Conservation (phyloP, 2,888 invertebrate genomes). For the Torymus tubicola region DNA sequence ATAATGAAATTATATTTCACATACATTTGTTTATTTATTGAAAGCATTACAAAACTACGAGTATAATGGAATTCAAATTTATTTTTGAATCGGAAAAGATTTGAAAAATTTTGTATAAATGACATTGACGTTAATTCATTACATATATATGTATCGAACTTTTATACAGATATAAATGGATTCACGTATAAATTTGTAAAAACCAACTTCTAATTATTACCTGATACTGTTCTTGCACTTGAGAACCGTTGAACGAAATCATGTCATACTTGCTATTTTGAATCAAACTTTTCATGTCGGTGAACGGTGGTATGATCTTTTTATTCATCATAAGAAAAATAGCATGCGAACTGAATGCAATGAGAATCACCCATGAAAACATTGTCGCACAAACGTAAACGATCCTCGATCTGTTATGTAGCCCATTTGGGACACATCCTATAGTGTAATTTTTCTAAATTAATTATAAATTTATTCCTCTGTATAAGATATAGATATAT, state of each 20-base stretch:
- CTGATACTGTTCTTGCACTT: slow-evolving; percentile 42
- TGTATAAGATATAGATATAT: background rate
- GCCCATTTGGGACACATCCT: slow-evolving; percentile 46
- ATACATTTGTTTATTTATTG: too few relatives aligned
- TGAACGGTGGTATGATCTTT: slow-evolving; percentile 52
- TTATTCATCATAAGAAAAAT: slow-evolving; percentile 57
- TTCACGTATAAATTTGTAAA: too few relatives aligned
- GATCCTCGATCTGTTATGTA: slow-evolving; percentile 47
- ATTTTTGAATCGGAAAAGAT: too few relatives aligned
- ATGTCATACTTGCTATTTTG: slow-evolving; percentile 52
- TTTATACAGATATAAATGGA: too few relatives aligned
- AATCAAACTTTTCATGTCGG: slow-evolving; percentile 48
- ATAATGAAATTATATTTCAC: too few relatives aligned
- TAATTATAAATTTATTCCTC: background rate
- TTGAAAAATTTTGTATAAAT: too few relatives aligned
- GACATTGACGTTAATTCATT: too few relatives aligned
- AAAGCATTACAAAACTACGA: too few relatives aligned
- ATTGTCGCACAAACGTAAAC: slow-evolving; percentile 54
- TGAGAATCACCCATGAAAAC: slow-evolving; percentile 55
- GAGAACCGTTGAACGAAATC: slow-evolving; percentile 50
- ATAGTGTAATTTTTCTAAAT: background rate
- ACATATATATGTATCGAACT: too few relatives aligned
- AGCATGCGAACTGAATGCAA: slow-evolving; percentile 58
- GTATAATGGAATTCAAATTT: too few relatives aligned
- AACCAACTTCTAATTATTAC: slow-evolving; percentile 35